Conservation (phyloP, 2,888 invertebrate genomes). For the Meganola albula region DNA sequence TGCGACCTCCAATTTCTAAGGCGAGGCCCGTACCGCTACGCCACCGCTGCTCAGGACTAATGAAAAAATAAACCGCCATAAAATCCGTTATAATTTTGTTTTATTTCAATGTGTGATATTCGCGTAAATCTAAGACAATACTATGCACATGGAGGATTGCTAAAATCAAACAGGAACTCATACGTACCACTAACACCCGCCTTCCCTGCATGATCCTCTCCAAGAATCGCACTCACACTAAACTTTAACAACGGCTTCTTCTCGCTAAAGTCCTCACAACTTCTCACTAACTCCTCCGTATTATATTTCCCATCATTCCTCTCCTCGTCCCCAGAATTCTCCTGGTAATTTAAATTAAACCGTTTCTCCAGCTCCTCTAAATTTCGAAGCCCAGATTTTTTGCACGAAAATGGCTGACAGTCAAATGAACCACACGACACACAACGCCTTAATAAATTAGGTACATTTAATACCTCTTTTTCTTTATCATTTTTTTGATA, state of each 20-base stretch:
- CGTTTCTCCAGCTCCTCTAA: slow-evolving; percentile 66
- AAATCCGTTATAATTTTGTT: too few relatives aligned
- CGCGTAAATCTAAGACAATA: too few relatives aligned
- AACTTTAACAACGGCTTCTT: slow-evolving; percentile 91
- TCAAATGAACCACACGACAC: slow-evolving; percentile 76
- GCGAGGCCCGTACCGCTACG: too few relatives aligned
- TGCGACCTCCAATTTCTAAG: too few relatives aligned
- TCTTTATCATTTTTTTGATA: slow-evolving; percentile 50
- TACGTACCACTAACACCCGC: slow-evolving; percentile 62
- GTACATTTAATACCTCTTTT: slow-evolving; percentile 64
- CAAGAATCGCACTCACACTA: slow-evolving; percentile 94
- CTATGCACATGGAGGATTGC: too few relatives aligned
- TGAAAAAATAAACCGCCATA: too few relatives aligned
- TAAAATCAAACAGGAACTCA: neutral
- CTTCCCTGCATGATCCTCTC: slow-evolving; percentile 60
- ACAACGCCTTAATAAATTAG: slow-evolving; percentile 62
- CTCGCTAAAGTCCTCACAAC: slow-evolving; percentile 63
- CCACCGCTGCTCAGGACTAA: too few relatives aligned
- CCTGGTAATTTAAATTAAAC: slow-evolving; percentile 61
- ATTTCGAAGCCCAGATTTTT: slow-evolving; percentile 61
- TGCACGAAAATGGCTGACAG: slow-evolving; percentile 72
- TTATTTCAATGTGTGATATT: too few relatives aligned
- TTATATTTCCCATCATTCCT: slow-evolving; percentile 38
- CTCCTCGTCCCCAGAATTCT: slow-evolving; percentile 61
- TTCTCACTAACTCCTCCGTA: slow-evolving; percentile 63